Conservation (phyloP, 2,888 invertebrate species). For the Chironomus riparius region DNA sequence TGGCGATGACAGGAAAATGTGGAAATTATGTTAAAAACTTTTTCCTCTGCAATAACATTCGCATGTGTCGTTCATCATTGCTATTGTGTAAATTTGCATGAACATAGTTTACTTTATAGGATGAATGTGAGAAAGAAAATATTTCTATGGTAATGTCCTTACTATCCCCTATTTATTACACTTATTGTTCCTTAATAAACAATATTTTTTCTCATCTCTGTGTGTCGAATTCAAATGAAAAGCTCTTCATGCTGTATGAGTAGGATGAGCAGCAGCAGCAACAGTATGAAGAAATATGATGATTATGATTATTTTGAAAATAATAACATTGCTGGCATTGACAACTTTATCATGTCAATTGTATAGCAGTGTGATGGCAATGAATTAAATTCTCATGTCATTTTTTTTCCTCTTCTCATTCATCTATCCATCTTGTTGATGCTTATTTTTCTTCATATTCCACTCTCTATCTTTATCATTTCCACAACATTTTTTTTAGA, state of each 20-base stretch:
- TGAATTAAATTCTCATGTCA: constrained; percentile 1
- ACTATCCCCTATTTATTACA: neutral
- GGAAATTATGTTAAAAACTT: neutral
- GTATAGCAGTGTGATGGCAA: neutral
- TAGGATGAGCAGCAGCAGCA: no score
- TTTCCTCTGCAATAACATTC: neutral
- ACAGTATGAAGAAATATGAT: neutral
- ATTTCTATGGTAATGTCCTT: neutral
- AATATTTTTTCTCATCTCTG: no score
- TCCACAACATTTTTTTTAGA: no score
- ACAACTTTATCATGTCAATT: constrained; percentile 8
- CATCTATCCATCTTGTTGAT: no score
- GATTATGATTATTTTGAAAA: neutral
- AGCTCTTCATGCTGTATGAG: no score
- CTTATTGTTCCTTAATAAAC: neutral
- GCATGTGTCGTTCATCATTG: neutral
- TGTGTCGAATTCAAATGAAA: no score
- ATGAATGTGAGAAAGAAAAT: neutral
- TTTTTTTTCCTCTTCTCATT: neutral
- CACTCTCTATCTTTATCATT: no score
- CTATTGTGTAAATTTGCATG: neutral
- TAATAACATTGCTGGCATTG: neutral
- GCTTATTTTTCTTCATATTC: no score
- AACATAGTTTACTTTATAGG: neutral
- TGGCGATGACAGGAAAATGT: neutral